phyloP scores from a whole-genome alignment of 2,888 invertebrate species.

The Pandemis cinnamomeana region DNA sequence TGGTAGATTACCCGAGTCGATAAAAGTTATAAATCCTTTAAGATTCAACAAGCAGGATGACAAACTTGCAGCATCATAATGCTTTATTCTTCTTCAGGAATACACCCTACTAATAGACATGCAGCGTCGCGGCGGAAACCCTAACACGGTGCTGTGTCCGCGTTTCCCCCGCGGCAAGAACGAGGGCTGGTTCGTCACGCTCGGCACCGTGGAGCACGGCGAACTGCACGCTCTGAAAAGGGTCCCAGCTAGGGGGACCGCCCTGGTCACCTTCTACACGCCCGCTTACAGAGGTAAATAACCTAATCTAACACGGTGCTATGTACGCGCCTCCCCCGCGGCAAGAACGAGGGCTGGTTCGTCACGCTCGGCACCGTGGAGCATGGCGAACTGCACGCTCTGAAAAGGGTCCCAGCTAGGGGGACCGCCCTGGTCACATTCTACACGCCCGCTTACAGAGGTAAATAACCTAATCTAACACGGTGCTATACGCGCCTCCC shows the following conservation, averaged over 20 bases:
- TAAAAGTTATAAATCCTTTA: no score
- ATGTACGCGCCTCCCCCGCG: no score
- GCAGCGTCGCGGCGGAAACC: slow-evolving; percentile 80
- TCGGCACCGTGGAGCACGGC: slow-evolving; percentile 88
- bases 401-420: slow-evolving; percentile 89
- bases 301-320: no score
- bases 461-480: slow-evolving; percentile 69
- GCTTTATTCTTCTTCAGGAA: slow-evolving; percentile 70
- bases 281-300: slow-evolving; percentile 62
- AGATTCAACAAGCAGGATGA: no score
- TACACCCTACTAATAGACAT: slow-evolving; percentile 87
- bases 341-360: no score
- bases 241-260: slow-evolving; percentile 80
- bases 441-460: slow-evolving; percentile 42
- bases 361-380: slow-evolving; percentile 55
- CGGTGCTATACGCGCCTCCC: no score
- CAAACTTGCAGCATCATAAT: background rate
- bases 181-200: slow-evolving; percentile 96
- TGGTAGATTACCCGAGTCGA: no score
- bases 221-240: slow-evolving; percentile 94
- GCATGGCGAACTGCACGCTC: slow-evolving; percentile 89
- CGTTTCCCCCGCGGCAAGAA: slow-evolving; percentile 96
- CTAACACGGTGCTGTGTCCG: slow-evolving; percentile 89
- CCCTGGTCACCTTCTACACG: slow-evolving; percentile 70
- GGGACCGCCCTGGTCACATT: slow-evolving; percentile 44